phyloP scores from a whole-genome alignment of 2,797 vertebrate genomes.

The Pangasius mekongensis region DNA sequence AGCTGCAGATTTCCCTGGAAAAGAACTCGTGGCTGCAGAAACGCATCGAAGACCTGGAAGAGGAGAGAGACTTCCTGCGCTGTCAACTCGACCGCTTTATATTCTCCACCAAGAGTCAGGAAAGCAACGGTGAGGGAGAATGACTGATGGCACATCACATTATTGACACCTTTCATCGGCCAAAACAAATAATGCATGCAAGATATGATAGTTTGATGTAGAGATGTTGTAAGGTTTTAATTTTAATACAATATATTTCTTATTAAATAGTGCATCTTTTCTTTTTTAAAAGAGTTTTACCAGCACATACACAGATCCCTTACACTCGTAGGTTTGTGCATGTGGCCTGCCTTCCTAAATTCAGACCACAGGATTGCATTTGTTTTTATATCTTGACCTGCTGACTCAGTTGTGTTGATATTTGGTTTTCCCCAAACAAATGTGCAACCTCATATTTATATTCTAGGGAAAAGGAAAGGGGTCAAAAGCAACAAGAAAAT shows the following conservation, averaged over 20 bases:
- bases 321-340: neutral
- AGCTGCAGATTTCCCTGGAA: constrained; percentile 89
- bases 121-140: constrained; percentile 72
- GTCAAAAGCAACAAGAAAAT: neutral
- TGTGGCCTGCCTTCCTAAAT: neutral
- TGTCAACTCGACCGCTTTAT: constrained; percentile 91
- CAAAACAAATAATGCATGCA: neutral
- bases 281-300: neutral
- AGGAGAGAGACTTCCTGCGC: constrained; percentile 88
- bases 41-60: constrained; percentile 89
- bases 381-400: neutral
- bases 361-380: neutral
- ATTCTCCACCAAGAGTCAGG: constrained; percentile 81
- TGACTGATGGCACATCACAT: neutral
- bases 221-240: too few species aligned
- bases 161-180: neutral
- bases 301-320: neutral
- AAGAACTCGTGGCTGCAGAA: constrained; percentile 92
- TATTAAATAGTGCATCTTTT: neutral
- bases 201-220: neutral
- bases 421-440: neutral
- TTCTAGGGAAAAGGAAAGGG: neutral
- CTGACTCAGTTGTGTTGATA: neutral
- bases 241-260: neutral
- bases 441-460: neutral